A percentile compares a stretch with the other conserved stretches of the same genome.
Evolutionary conservation across 2,797 vertebrate species (phyloP).

Genomic region (Parauchenoglanis ngamensis): DNA sequence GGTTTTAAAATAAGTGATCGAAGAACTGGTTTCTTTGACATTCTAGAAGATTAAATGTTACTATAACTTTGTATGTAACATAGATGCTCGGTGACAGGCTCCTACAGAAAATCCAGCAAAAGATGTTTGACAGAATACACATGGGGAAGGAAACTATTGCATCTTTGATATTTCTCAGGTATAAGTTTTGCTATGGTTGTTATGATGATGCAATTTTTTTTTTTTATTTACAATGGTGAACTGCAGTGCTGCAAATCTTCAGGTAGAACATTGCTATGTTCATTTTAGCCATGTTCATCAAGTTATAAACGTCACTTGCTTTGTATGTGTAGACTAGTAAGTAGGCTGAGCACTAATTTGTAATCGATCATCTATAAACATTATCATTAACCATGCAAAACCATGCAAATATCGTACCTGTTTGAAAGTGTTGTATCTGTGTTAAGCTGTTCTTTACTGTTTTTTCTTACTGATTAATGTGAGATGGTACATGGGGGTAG

Average conservation of each 20-base stretch:
- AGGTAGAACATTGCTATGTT: neutral
- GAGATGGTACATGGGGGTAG: conserved; percentile 10
- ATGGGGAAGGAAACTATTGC: neutral
- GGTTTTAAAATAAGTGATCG: neutral
- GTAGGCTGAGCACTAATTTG: neutral
- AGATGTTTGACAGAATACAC: no score
- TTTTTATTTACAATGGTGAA: no score
- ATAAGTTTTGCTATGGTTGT: neutral
- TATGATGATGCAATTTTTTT: neutral
- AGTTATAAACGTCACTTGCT: neutral
- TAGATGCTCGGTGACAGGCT: neutral
- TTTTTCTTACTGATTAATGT: conserved; percentile 31
- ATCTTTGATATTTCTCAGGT: neutral
- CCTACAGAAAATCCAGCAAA: no score
- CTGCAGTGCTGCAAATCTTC: neutral
- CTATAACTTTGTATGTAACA: no score
- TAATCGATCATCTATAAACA: neutral
- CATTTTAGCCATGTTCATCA: neutral
- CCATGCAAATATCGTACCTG: neutral
- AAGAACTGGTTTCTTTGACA: neutral
- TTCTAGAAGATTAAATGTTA: no score
- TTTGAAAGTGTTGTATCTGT: conserved; percentile 4
- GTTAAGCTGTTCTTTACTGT: conserved; percentile 27
- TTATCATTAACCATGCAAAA: neutral
- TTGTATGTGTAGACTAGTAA: neutral